Percentiles rank a stretch among this genome's conserved stretches.
Conservation (phyloP, 1,140 invertebrate species). For the Drosophila subpulchrella region DNA sequence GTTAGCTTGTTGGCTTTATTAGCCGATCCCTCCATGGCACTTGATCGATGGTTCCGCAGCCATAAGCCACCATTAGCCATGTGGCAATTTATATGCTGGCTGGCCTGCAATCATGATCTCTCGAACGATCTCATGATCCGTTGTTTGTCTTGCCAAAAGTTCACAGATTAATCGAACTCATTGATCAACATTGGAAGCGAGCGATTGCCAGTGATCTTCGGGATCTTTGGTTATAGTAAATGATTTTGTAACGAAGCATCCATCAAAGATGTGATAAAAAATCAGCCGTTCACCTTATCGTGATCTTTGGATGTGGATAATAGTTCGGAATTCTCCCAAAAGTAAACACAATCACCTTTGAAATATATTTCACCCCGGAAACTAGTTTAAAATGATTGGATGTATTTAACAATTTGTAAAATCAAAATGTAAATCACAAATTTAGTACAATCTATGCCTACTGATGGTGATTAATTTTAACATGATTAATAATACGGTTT, state of each 20-base stretch:
- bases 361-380: background rate
- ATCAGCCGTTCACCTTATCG: constrained; percentile 27
- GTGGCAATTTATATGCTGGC: constrained; percentile 33
- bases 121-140: background rate
- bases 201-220: background rate
- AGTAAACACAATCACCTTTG: background rate
- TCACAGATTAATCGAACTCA: constrained; percentile 35
- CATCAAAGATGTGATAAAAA: constrained; percentile 13
- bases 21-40: constrained; percentile 19
- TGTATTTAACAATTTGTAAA: too few species aligned
- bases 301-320: constrained; percentile 23
- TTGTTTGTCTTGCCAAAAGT: constrained; percentile 34
- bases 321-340: background rate
- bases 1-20: constrained; percentile 26
- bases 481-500: background rate
- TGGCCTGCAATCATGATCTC: background rate
- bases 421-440: too few species aligned
- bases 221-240: background rate
- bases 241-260: constrained; percentile 29
- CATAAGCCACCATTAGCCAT: constrained; percentile 42
- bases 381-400: too few species aligned
- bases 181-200: constrained; percentile 26
- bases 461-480: background rate
- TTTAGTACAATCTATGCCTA: too few species aligned
- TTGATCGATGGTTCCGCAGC: constrained; percentile 38